phyloP scores from a whole-genome alignment of 2,113 vertebrate species.

The Phyllostomus discolor region DNA sequence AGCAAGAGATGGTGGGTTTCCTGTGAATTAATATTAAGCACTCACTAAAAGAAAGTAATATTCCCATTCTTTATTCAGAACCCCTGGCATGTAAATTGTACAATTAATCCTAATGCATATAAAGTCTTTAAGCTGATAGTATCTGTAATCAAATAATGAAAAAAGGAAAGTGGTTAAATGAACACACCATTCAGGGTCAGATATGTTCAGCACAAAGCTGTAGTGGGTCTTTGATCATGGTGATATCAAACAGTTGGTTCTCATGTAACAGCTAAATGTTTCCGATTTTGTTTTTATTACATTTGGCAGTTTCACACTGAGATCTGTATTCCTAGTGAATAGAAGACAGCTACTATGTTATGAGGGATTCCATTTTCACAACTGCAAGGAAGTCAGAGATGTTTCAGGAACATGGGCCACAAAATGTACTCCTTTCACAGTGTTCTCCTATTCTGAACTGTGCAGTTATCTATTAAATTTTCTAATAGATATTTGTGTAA shows the following conservation, averaged over 20 bases:
- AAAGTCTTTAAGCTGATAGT: constrained; percentile 76
- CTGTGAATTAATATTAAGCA: constrained; percentile 49
- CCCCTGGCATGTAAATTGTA: constrained; percentile 74
- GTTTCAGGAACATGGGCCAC: constrained; percentile 79
- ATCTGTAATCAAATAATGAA: constrained; percentile 84
- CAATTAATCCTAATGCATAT: constrained; percentile 78
- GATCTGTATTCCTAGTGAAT: constrained; percentile 82
- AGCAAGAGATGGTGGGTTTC: neutral
- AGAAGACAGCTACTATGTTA: constrained; percentile 81
- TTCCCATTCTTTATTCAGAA: constrained; percentile 67
- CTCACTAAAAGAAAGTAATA: constrained; percentile 64
- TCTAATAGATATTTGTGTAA: constrained; percentile 90
- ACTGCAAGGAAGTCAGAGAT: constrained; percentile 76
- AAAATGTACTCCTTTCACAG: constrained; percentile 82
- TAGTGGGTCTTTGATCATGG: constrained; percentile 86
- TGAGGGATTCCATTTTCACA: constrained; percentile 79
- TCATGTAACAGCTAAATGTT: constrained; percentile 85
- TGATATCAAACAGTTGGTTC: constrained; percentile 84
- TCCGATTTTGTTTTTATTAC: constrained; percentile 86
- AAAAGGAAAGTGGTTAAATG: constrained; percentile 79
- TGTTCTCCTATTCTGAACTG: constrained; percentile 86
- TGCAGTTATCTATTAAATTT: constrained; percentile 88
- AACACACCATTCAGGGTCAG: constrained; percentile 80
- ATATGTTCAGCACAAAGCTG: constrained; percentile 79
- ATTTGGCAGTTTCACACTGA: constrained; percentile 87